Conservation (phyloP, 2,888 invertebrate genomes). For the Agrilus cyanescens region DNA sequence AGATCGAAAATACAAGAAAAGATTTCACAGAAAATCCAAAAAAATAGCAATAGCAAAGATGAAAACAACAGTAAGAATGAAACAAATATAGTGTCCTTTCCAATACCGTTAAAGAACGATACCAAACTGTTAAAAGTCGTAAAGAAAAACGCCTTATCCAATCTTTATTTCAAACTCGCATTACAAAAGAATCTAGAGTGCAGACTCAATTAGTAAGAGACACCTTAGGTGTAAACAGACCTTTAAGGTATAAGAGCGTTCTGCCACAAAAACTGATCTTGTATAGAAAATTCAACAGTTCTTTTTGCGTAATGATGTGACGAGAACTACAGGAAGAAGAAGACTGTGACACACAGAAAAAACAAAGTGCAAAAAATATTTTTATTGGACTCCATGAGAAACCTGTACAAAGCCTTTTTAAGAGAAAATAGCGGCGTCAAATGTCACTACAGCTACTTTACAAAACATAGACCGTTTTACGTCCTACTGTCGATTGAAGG, state of each 20-base stretch:
- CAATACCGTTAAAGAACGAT: constrained; percentile 10
- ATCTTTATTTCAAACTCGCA: constrained; percentile 5
- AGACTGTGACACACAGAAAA: no score
- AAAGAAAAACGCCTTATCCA: constrained; percentile 9
- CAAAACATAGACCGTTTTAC: no score
- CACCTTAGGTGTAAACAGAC: constrained; percentile 5
- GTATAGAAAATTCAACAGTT: not conserved
- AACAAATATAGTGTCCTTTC: constrained; percentile 5
- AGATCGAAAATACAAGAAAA: no score
- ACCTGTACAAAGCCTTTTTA: no score
- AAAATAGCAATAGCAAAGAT: constrained; percentile 3
- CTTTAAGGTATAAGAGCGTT: constrained; percentile 5
- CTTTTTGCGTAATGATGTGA: no score
- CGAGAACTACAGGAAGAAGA: no score
- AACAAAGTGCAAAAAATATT: no score
- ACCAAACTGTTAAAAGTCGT: constrained; percentile 8
- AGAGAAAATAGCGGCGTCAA: no score
- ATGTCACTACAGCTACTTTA: no score
- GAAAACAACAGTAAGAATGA: constrained; percentile 2
- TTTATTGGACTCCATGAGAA: no score
- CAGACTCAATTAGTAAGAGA: constrained; percentile 5
- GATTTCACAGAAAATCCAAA: constrained; percentile 3
- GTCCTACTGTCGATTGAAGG: no score
- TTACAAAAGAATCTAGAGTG: constrained; percentile 5
- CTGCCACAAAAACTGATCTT: constrained; percentile 6